Percentiles rank a stretch among this genome's conserved stretches.
Evolutionary conservation across 2,797 vertebrate genomes (phyloP).

Genomic region (Lithobates sylvaticus): DNA sequence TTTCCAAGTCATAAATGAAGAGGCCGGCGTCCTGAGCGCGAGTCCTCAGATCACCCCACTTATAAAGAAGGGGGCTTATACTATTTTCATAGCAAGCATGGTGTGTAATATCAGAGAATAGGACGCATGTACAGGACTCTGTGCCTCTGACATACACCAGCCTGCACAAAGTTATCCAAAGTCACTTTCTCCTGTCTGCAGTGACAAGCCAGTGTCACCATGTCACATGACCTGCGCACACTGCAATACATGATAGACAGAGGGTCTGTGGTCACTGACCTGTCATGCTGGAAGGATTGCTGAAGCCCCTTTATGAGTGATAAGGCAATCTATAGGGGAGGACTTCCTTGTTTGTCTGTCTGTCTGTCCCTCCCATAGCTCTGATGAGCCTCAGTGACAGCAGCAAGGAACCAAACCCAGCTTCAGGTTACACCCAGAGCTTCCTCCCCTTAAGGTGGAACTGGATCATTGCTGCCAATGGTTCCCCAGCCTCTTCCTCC

Average conservation of each 20-base stretch:
- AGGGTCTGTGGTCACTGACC: constrained; percentile 52
- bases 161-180: neutral
- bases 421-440: constrained; percentile 48
- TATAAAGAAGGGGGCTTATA: neutral
- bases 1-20: too few relatives aligned
- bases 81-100: neutral
- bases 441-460: constrained; percentile 38
- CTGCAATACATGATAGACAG: neutral
- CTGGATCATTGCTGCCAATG: neutral
- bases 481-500: neutral
- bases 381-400: constrained; percentile 19
- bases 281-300: constrained; percentile 60
- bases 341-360: constrained; percentile 43
- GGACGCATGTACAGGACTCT: neutral
- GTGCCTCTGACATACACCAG: neutral
- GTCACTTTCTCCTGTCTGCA: neutral
- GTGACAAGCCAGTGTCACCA: neutral
- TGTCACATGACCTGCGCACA: neutral
- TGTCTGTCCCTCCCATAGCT: constrained; percentile 29
- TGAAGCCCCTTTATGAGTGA: neutral
- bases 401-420: constrained; percentile 22
- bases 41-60: constrained; percentile 9
- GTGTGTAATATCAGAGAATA: too few relatives aligned
- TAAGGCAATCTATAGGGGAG: neutral
- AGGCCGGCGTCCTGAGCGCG: too few relatives aligned